Evolutionary conservation across 2,113 vertebrate species (phyloP), one percentile per base, ranked within the genome.

Genomic region (Rhombomys opimus): DNA sequence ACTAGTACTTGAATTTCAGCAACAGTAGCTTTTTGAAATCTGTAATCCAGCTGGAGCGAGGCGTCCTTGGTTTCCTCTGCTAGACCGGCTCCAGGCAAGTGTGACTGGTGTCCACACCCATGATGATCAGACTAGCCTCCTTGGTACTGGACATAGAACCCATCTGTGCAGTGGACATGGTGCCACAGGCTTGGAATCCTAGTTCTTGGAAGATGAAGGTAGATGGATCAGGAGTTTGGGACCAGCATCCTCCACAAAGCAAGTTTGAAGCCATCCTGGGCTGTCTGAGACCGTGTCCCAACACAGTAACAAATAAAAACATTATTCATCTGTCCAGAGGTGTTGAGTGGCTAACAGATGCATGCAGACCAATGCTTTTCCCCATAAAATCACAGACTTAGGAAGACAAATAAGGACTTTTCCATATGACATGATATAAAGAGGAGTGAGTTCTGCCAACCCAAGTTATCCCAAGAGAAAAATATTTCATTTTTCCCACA

Each of bases 1-100:
- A 81, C 63, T 52, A 63, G 84, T 35, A 86, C 75, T 68, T 95
- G 8, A 89, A 88, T 82, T 96, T 93, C 41, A 90, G 54, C 61
- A 59, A 78, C 12, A 70, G 76, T 78, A 68, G 12, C 15, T 84
- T 30, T 68, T 87, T 38, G 87, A n/a, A 54, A 50, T 92, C 13
- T 75, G 15, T 76, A 82, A 95, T 84, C 78, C 25, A 65, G 35
- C 32, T 87, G 11, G 77, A 61, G 65, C 6, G 84, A 8, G 8
- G 0, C 18, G 77, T 93, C n/a, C 67, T 82, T 12, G 41, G 77
- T 84, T 91, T 70, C 76, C 80, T 78, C 59, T 84, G 72, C 20
- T 15, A 96, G 87, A 5, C 3, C 1, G 50, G 72, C n/a, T 59
- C 8, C 23, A 91, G 35, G 14, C 85, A 87, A 89, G 59, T 54